Evolutionary conservation across 2,797 vertebrate genomes (phyloP).

Genomic region (Syncerus caffer): DNA sequence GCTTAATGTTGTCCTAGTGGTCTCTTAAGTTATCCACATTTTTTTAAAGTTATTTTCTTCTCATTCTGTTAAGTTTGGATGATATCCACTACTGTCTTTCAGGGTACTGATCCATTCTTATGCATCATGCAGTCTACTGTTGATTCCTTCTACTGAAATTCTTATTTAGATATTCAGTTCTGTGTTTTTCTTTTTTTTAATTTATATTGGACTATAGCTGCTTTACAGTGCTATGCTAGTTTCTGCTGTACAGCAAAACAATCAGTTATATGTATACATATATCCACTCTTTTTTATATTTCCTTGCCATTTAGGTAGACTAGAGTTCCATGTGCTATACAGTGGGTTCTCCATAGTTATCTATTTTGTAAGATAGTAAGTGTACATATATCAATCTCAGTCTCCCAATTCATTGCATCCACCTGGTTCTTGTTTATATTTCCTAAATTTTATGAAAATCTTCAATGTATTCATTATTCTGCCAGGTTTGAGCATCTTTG

Average conservation of each 20-base stretch:
- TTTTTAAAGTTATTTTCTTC: not conserved
- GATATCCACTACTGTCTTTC: not conserved
- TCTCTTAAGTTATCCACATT: not conserved
- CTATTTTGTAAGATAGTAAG: not conserved
- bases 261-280: not conserved
- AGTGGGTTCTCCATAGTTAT: not conserved
- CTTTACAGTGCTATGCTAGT: not conserved
- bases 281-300: not conserved
- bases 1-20: not conserved
- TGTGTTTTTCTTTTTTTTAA: not conserved
- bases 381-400: not conserved
- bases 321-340: not conserved
- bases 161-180: not conserved
- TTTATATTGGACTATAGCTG: not conserved
- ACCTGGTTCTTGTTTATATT: not conserved
- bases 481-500: not conserved
- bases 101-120: not conserved
- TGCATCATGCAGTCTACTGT: not conserved
- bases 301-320: not conserved
- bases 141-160: not conserved
- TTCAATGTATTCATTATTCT: not conserved
- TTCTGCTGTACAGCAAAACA: not conserved
- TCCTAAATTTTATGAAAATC: not conserved
- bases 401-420: accelerated
- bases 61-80: not conserved